phyloP scores from a whole-genome alignment of 2,797 vertebrate species.

The Pipistrellus kuhlii region DNA sequence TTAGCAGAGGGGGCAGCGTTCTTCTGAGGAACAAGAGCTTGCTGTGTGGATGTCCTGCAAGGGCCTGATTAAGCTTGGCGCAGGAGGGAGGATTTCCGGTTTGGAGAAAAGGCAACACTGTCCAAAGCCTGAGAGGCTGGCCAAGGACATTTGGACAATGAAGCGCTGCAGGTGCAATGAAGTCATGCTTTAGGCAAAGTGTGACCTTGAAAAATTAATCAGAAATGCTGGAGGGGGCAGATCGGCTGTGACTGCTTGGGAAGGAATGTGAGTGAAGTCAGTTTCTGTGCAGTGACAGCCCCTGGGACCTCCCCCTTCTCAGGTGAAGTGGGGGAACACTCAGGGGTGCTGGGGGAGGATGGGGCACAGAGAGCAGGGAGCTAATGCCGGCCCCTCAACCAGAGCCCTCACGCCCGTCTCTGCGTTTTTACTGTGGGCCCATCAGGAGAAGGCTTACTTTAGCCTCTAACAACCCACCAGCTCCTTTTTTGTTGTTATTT shows the following conservation, averaged over 20 bases:
- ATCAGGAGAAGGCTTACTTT: not conserved
- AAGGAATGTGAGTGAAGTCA: not conserved
- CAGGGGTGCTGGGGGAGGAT: not conserved
- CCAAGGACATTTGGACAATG: conserved; percentile 75
- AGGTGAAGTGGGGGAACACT: not conserved
- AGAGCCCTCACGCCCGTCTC: not conserved
- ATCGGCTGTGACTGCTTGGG: not conserved
- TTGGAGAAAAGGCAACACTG: not conserved
- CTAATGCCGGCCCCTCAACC: not conserved
- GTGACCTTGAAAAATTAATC: conserved; percentile 66
- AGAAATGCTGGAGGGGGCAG: conserved; percentile 15
- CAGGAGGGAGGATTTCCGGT: conserved; percentile 64
- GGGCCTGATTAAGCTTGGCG: conserved; percentile 36
- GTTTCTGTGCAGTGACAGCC: not conserved
- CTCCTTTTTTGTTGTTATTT: not conserved
- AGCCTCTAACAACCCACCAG: not conserved
- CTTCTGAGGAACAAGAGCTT: not conserved
- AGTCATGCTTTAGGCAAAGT: conserved; percentile 61
- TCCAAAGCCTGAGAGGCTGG: conserved; percentile 40
- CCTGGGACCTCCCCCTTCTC: not conserved
- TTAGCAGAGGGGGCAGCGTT: not conserved
- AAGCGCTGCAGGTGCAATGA: conserved; percentile 69
- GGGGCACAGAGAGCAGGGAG: not conserved
- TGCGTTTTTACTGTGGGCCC: not conserved
- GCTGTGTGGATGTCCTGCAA: conserved; percentile 8